Base-by-base conservation (phyloP, 2,113 vertebrate genomes). In the Aleadryas rufinucha region DNA sequence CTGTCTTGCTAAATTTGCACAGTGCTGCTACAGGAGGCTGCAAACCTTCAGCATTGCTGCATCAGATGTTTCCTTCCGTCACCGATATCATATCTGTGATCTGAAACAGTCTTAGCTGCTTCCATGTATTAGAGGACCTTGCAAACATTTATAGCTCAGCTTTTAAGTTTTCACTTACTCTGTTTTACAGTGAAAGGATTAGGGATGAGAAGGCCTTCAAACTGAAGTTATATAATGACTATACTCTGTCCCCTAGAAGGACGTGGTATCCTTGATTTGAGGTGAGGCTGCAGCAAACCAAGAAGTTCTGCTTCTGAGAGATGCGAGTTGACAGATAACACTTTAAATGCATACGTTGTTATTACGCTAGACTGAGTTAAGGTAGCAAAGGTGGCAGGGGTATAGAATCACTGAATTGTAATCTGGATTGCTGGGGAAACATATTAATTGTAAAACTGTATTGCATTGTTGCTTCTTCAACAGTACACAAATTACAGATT, bases 311-410 rank as follows among this genome's bases (percentile, higher is more conserved):
- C 39, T 74, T 59, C 37, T 61, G 33, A 61, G 75, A 66, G 82
- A 93, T 74, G 75, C 6, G 52, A 92, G 63, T 9, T 93, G 92
- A 93, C 92, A 95, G 85, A 74, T 59, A 69, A 54, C 33, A 66
- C 68, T 94, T 93, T 50, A 94, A 93, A 96, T 96, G 87, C 85
- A 85, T 90, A 90, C 66, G 71, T 27, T 93, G 63, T 90, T 77
- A 70, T 59, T 91, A 91, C 1, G 4, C 64, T 84, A 77, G 59
- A n/a, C 30, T 78, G 90, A 80, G 33, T 74, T 77, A 91, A 77
- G 85, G 71, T 71, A 80, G 63, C 66, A 86, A 54, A 93, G 93
- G 93, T 91, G 91, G 77, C 70, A 56, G 54, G 20, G 64, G 9
- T 57, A 54, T 26, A 42, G 82, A 86, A 74, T 26, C 22, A 30